phyloP scores from a whole-genome alignment of 1,140 invertebrate species.

The Bombus waltoni region DNA sequence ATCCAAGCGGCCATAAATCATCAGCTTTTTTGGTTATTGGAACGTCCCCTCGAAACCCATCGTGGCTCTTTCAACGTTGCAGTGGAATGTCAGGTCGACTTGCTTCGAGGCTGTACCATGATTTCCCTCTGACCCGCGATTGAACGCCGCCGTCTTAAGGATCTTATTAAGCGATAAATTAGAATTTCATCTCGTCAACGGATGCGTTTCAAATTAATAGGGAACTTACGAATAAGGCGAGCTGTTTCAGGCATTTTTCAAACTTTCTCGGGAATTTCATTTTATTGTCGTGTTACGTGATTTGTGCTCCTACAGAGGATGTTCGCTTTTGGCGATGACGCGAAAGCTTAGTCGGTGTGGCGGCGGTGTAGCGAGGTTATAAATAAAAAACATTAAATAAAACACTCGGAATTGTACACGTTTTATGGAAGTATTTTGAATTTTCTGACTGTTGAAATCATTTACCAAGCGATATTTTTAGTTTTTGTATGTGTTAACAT shows the following conservation, averaged over 20 bases:
- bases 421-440: neutral
- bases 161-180: slow-evolving; percentile 63
- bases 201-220: neutral
- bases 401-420: neutral
- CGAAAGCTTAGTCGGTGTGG: neutral
- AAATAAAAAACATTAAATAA: neutral
- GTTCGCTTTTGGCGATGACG: neutral
- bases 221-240: too few species aligned
- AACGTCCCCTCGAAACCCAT: slow-evolving; percentile 28
- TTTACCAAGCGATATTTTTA: too few species aligned
- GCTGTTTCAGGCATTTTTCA: too few species aligned
- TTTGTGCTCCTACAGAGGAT: too few species aligned
- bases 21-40: slow-evolving; percentile 45
- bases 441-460: too few species aligned
- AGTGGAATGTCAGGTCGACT: slow-evolving; percentile 18
- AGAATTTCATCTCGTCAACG: slow-evolving; percentile 46
- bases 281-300: neutral
- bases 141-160: slow-evolving; percentile 8
- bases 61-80: neutral
- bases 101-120: slow-evolving; percentile 9
- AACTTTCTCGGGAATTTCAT: too few species aligned
- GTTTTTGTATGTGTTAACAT: too few species aligned
- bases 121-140: slow-evolving; percentile 21
- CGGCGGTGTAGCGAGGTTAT: neutral
- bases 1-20: slow-evolving; percentile 58